Evolutionary conservation across 2,888 invertebrate genomes (phyloP).

Genomic region (Ametastegia equiseti): DNA sequence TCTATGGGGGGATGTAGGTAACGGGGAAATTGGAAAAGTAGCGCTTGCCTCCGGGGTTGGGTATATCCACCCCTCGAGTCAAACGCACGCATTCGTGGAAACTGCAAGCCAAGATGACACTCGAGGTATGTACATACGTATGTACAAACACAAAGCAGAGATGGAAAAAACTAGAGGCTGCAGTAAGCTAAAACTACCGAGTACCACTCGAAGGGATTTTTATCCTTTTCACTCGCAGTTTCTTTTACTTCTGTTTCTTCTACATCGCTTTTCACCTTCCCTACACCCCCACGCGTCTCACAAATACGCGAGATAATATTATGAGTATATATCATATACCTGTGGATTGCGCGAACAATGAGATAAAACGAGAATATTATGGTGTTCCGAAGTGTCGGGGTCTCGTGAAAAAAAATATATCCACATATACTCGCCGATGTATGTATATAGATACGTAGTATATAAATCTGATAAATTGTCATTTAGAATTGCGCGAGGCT

Average conservation of each 20-base stretch:
- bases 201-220: constrained; percentile 24
- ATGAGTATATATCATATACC: too few relatives aligned
- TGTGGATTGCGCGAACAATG: neutral
- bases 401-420: neutral
- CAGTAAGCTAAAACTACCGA: constrained; percentile 19
- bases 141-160: constrained; percentile 15
- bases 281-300: too few relatives aligned
- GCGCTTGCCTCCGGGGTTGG: neutral
- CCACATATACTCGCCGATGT: neutral
- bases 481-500: neutral
- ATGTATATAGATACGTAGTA: neutral
- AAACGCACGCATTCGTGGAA: neutral
- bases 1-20: neutral
- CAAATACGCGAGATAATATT: neutral
- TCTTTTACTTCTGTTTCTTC: too few relatives aligned
- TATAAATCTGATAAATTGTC: neutral
- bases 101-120: constrained; percentile 38
- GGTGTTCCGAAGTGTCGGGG: neutral
- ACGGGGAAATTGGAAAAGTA: neutral
- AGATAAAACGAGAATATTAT: neutral
- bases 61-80: neutral
- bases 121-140: too few relatives aligned
- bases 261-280: neutral
- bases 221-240: neutral
- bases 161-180: constrained; percentile 14